Conservation (phyloP, 2,888 invertebrate species). For the Yponomeuta evonymella region DNA sequence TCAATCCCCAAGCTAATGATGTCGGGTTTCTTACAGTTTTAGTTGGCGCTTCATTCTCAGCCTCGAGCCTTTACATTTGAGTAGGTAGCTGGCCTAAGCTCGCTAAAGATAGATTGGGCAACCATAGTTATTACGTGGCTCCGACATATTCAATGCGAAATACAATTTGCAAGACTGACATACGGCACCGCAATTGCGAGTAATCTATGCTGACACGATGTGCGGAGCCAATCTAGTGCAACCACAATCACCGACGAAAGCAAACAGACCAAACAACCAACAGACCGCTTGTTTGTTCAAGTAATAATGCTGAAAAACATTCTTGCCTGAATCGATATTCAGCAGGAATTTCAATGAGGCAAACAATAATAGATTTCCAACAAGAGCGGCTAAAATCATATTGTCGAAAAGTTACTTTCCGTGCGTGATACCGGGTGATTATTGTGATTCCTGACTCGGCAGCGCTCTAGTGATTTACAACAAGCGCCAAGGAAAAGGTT, state of each 20-base stretch:
- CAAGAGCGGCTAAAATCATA: neutral
- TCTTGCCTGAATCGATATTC: neutral
- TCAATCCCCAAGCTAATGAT: neutral
- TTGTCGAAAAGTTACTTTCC: neutral
- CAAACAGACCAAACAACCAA: neutral
- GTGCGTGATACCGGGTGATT: neutral
- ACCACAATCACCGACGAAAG: conserved; percentile 1
- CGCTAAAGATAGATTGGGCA: neutral
- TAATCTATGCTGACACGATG: neutral
- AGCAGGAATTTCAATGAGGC: neutral
- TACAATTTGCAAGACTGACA: neutral
- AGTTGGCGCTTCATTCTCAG: neutral
- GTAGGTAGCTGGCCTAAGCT: too few relatives aligned
- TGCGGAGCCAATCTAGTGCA: neutral
- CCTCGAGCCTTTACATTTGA: neutral
- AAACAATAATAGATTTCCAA: neutral
- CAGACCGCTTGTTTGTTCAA: neutral
- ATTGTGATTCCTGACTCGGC: neutral
- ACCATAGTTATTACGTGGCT: neutral
- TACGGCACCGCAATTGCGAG: neutral
- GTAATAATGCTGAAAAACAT: neutral
- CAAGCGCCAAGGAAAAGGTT: neutral
- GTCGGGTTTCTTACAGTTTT: neutral
- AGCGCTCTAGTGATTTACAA: neutral
- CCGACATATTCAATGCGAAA: neutral